Evolutionary conservation across 2,113 vertebrate genomes (phyloP).

Genomic region (Nothoprocta perdicaria): DNA sequence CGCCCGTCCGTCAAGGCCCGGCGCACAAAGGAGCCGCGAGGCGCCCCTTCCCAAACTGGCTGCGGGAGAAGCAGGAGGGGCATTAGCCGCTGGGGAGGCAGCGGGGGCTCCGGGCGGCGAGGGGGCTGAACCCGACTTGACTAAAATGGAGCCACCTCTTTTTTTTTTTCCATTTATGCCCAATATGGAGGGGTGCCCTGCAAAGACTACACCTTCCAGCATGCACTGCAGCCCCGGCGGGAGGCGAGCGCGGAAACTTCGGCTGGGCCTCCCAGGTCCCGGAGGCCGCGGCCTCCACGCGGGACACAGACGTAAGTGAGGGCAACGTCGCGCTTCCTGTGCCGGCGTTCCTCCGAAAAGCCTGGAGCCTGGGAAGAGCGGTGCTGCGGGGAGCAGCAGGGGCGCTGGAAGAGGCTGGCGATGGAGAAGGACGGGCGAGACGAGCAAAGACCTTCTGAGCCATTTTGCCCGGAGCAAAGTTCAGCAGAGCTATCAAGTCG

Average conservation of each 20-base stretch:
- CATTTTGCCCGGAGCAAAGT: background rate
- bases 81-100: background rate
- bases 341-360: constrained; percentile 15
- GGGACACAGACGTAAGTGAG: constrained; percentile 19
- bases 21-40: too few relatives aligned
- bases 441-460: background rate
- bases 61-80: too few relatives aligned
- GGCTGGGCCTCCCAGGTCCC: background rate
- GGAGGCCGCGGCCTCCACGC: background rate
- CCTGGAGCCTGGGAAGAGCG: background rate
- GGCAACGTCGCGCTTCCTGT: background rate
- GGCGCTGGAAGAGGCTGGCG: background rate
- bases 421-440: background rate
- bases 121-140: constrained; percentile 12
- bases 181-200: constrained; percentile 60
- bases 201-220: constrained; percentile 62
- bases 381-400: background rate
- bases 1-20: constrained; percentile 24
- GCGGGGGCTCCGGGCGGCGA: background rate
- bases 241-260: background rate
- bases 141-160: constrained; percentile 57
- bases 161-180: background rate
- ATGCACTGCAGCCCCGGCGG: constrained; percentile 4
- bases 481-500: background rate
- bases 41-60: too few relatives aligned